These are phyloP conservation scores for Metopia argyrocephala DNA, from an alignment of 2,888 invertebrate genomes.

Conservation along the genomic window DNA sequence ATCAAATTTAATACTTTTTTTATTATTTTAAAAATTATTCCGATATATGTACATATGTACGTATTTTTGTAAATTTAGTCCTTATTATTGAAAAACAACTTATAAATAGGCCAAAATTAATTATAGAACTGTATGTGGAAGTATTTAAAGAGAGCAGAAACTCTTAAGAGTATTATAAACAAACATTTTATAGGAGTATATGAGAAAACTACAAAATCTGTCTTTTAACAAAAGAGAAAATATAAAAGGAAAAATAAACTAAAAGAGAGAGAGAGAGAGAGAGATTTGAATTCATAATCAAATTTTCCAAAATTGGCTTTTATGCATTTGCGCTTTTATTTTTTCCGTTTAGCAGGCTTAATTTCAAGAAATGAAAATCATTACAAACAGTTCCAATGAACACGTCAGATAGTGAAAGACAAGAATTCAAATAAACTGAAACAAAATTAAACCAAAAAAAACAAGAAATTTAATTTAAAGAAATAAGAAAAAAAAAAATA, in stretches of 20 bases:
- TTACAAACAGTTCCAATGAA: constrained; percentile 63
- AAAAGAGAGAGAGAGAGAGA: neutral
- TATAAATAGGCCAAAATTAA: too few species aligned
- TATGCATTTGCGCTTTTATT: constrained; percentile 55
- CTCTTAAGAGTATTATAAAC: too few species aligned
- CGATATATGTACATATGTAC: too few species aligned
- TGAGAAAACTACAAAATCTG: too few species aligned
- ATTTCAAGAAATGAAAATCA: constrained; percentile 42
- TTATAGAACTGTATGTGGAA: too few species aligned
- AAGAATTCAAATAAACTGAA: constrained; percentile 15
- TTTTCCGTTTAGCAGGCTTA: constrained; percentile 26
- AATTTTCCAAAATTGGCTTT: constrained; percentile 48
- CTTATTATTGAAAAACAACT: too few species aligned
- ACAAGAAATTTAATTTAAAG: neutral
- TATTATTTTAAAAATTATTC: too few species aligned
- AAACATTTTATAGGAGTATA: too few species aligned
- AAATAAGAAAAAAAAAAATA: constrained; percentile 6
- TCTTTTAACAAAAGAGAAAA: too few species aligned
- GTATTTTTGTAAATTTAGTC: too few species aligned
- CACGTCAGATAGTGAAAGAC: constrained; percentile 63
- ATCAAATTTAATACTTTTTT: too few species aligned
- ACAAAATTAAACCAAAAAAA: neutral
- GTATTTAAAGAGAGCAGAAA: too few species aligned
- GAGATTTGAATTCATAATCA: neutral
- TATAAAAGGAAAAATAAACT: neutral